Conservation (phyloP, 92 coral and sea anemone species). For the Phenganax stokvisi region DNA sequence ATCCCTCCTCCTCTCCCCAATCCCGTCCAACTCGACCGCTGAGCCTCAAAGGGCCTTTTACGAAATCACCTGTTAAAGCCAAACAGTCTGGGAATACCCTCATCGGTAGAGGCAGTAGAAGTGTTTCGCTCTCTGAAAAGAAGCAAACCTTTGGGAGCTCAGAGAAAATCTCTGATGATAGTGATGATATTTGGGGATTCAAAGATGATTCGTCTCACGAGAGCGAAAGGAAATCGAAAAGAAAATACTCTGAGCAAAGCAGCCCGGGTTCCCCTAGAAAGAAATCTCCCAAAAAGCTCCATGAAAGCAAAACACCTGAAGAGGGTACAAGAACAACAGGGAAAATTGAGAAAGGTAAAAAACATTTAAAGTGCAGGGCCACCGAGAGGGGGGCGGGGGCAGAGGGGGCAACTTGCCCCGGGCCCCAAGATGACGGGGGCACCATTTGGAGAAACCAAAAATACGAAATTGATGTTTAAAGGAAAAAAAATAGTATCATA, state of each 20-base stretch:
- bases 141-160: not conserved
- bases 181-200: constrained; percentile 21
- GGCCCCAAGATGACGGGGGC: too few species aligned
- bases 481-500: too few species aligned
- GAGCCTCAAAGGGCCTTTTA: constrained; percentile 6
- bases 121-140: not conserved
- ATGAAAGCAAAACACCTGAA: not conserved
- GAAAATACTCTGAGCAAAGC: not conserved
- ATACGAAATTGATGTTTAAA: too few species aligned
- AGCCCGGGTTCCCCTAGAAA: not conserved
- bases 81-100: not conserved
- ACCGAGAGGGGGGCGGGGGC: too few species aligned
- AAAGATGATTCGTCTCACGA: constrained; percentile 2
- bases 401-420: not conserved
- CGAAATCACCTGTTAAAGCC: not conserved
- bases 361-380: too few species aligned
- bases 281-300: not conserved
- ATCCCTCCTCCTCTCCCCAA: not conserved
- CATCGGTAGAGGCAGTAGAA: not conserved
- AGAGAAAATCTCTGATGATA: not conserved
- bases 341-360: not conserved
- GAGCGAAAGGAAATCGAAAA: not conserved
- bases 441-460: too few species aligned
- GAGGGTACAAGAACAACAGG: constrained; percentile 1
- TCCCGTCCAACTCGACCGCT: constrained; percentile 2